phyloP scores from a whole-genome alignment of 2,113 vertebrate species.

The Eclectus roratus region DNA sequence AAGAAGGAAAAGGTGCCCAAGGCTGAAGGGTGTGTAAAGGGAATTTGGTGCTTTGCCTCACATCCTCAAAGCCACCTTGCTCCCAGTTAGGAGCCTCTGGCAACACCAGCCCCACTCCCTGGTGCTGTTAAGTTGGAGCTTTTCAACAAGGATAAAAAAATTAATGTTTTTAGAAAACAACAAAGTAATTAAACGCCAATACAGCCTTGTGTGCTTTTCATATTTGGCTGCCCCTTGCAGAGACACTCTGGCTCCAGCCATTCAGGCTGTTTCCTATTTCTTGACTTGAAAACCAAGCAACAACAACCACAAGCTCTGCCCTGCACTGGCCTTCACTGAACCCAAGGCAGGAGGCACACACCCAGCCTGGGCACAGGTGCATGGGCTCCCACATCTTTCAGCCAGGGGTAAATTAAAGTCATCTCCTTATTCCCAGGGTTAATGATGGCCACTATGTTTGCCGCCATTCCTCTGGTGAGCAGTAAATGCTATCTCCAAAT shows the following conservation, averaged over 20 bases:
- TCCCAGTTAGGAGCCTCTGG: background rate
- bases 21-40: background rate
- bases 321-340: fast-evolving
- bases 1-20: background rate
- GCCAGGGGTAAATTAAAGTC: background rate
- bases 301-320: background rate
- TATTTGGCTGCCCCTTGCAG: background rate
- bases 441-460: background rate
- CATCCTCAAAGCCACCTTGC: fast-evolving
- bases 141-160: background rate
- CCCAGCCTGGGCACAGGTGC: fast-evolving
- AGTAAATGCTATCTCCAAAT: background rate
- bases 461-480: background rate
- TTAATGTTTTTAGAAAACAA: background rate
- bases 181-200: background rate
- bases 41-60: background rate
- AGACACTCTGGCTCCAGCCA: constrained; percentile 50
- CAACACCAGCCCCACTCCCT: background rate
- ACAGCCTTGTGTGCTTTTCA: background rate
- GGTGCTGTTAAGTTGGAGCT: background rate
- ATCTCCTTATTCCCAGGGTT: background rate
- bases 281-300: constrained; percentile 9
- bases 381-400: background rate
- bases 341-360: background rate
- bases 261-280: constrained; percentile 32